Conservation (phyloP, 2,888 invertebrate genomes). For the Nomada lathburiana region DNA sequence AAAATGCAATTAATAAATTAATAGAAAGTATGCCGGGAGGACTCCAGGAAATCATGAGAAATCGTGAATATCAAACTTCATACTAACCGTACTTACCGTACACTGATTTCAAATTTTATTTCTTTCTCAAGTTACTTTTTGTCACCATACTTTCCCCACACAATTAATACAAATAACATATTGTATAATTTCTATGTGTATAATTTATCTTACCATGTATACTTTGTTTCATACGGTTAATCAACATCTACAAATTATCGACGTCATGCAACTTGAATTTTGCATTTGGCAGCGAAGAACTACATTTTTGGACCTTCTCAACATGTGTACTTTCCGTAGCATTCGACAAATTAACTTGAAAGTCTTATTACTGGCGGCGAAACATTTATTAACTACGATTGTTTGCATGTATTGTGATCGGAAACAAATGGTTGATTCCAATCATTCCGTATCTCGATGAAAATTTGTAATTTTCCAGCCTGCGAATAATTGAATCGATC, state of each 20-base stretch:
- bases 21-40: conserved; percentile 1
- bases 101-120: neutral
- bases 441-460: neutral
- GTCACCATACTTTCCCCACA: neutral
- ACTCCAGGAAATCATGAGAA: neutral
- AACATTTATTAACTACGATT: no score
- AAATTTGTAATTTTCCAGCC: conserved; percentile 5
- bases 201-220: no score
- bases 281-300: conserved; percentile 1
- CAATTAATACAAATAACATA: neutral
- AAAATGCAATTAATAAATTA: neutral
- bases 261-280: neutral
- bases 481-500: neutral
- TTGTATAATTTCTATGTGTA: no score
- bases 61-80: neutral
- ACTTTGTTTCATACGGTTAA: neutral
- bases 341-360: no score
- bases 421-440: neutral
- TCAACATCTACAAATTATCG: neutral
- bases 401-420: neutral
- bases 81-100: neutral
- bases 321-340: no score
- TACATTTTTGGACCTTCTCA: neutral
- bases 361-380: no score
- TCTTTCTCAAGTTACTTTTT: neutral